Conservation (phyloP, 23 tunicate genomes). For the Botrylloides violaceus region DNA sequence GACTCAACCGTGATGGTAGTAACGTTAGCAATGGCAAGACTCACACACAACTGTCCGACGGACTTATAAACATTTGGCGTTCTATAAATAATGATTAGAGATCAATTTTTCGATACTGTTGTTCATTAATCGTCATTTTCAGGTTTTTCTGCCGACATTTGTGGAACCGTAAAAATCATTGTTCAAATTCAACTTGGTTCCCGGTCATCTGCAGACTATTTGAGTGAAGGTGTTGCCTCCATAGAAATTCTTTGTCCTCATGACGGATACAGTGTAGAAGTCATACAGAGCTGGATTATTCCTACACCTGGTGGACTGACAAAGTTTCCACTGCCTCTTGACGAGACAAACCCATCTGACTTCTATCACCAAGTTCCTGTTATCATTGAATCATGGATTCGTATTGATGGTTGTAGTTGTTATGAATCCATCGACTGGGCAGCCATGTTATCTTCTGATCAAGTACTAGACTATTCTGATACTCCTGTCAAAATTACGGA, state of each 20-base stretch:
- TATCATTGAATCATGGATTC: background rate
- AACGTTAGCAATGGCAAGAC: too few relatives aligned
- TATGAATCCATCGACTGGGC: background rate
- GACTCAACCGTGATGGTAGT: too few relatives aligned
- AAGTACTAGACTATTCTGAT: conserved; percentile 13
- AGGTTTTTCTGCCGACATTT: conserved; percentile 14
- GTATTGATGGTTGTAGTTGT: background rate
- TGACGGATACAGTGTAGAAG: background rate
- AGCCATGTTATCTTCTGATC: background rate
- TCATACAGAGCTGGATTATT: background rate
- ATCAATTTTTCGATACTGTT: too few relatives aligned
- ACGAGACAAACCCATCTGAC: background rate
- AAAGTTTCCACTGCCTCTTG: background rate
- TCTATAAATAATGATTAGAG: too few relatives aligned
- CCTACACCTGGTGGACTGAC: background rate
- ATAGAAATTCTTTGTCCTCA: background rate
- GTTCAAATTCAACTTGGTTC: too few relatives aligned
- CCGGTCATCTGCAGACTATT: too few relatives aligned
- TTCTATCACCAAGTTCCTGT: background rate
- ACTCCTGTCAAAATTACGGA: background rate
- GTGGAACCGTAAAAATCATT: conserved; percentile 1
- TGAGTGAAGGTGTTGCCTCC: background rate
- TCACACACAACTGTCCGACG: too few relatives aligned
- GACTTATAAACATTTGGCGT: too few relatives aligned
- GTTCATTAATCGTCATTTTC: too few relatives aligned